These are phyloP conservation scores for Centrocercus urophasianus DNA, from an alignment of 2,113 vertebrate genomes.

Conservation along the genomic window DNA sequence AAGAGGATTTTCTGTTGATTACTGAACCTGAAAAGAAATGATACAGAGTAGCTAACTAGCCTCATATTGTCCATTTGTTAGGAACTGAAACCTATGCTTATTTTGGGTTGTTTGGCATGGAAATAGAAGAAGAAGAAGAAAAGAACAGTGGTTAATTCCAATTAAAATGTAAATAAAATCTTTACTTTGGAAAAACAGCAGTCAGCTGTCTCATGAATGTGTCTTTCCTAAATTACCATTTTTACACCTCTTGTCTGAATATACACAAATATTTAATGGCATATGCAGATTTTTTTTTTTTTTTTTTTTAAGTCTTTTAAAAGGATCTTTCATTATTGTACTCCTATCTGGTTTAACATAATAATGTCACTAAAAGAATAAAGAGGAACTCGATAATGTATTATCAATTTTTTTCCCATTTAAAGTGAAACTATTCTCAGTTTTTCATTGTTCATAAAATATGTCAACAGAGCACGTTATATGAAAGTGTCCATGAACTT, in stretches of 20 bases:
- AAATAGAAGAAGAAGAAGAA: background rate
- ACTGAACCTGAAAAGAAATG: background rate
- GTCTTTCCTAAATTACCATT: background rate
- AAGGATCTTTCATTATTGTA: background rate
- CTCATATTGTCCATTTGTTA: background rate
- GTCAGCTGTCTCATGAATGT: background rate
- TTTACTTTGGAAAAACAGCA: background rate
- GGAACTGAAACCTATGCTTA: background rate
- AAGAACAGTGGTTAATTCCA: background rate
- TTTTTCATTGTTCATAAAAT: background rate
- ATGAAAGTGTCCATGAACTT: background rate
- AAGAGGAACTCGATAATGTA: background rate
- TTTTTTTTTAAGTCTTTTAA: background rate
- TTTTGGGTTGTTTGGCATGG: background rate
- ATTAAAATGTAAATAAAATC: background rate
- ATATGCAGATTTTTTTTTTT: background rate
- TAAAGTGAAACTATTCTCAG: background rate
- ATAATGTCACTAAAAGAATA: background rate
- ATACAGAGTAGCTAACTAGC: background rate
- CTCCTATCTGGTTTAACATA: background rate
- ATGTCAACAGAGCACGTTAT: background rate
- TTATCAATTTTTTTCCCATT: background rate
- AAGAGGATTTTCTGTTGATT: background rate
- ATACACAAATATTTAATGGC: background rate
- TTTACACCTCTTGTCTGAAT: background rate